Percentiles rank a stretch among this genome's conserved stretches.
Evolutionary conservation across 2,113 vertebrate species (phyloP).

Genomic region (Potamarius usumacintae): DNA sequence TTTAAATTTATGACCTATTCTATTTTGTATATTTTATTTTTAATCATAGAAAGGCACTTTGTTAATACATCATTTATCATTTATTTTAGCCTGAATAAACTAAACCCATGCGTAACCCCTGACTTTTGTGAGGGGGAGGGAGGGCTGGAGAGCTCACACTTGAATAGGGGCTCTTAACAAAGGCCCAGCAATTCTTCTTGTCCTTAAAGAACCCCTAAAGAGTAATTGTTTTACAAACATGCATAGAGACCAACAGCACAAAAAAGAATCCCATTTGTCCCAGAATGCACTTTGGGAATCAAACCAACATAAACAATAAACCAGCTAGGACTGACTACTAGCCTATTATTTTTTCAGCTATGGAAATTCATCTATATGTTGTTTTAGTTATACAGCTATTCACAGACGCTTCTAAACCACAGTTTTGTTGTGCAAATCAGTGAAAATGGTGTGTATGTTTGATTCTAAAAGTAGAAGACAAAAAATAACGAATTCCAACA

Average conservation of each 20-base stretch:
- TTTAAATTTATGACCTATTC: background rate
- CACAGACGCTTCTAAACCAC: background rate
- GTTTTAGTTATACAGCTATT: background rate
- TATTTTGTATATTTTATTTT: background rate
- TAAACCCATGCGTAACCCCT: background rate
- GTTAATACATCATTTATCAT: background rate
- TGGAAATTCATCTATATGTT: background rate
- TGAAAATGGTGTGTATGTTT: background rate
- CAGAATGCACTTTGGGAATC: background rate
- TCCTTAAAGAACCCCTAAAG: conserved; percentile 46
- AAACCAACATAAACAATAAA: background rate
- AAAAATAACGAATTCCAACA: background rate
- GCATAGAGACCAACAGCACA: background rate
- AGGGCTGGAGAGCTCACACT: background rate
- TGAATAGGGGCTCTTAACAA: conserved; percentile 37
- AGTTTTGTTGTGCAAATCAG: background rate
- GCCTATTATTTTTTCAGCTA: background rate
- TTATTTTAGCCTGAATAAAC: background rate
- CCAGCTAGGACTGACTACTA: background rate
- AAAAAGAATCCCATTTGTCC: no score
- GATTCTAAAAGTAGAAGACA: background rate
- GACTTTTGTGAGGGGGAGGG: conserved; percentile 15
- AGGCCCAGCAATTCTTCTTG: background rate
- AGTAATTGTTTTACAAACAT: conserved; percentile 35
- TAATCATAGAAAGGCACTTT: background rate